These are phyloP conservation scores for Notarius quadriscutis DNA, from an alignment of 2,113 vertebrate genomes.

Conservation along the genomic window DNA sequence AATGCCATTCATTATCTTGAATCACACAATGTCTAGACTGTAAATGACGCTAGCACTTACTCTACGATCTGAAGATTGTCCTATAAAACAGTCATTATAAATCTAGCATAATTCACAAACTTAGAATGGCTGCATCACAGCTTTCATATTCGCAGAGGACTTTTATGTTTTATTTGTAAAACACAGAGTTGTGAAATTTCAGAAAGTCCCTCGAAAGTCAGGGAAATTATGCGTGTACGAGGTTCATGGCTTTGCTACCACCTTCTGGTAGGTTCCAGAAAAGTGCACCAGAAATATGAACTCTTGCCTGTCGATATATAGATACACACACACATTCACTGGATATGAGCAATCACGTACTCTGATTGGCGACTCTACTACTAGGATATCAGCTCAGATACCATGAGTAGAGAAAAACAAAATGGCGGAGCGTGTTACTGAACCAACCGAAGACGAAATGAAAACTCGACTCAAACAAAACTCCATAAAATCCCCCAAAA, in stretches of 20 bases:
- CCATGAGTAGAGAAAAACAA: no score
- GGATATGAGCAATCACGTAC: no score
- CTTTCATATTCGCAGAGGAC: slow-evolving; percentile 7
- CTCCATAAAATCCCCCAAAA: no score
- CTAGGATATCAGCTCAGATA: no score
- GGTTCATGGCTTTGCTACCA: slow-evolving; percentile 45
- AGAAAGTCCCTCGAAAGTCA: slow-evolving; percentile 39
- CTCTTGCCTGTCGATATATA: not conserved
- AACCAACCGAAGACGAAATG: no score
- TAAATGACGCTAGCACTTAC: slow-evolving; percentile 36
- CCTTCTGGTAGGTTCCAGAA: slow-evolving; percentile 33
- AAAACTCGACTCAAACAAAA: no score
- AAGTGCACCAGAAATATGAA: not conserved
- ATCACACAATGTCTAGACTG: slow-evolving; percentile 51
- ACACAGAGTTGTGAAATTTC: slow-evolving; percentile 27
- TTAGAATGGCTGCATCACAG: slow-evolving; percentile 18
- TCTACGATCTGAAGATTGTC: slow-evolving; percentile 31
- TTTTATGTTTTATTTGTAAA: slow-evolving; percentile 38
- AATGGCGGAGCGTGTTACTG: no score
- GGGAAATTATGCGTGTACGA: not conserved
- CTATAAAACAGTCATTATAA: slow-evolving; percentile 46
- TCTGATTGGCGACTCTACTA: no score
- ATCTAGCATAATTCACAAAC: slow-evolving; percentile 44
- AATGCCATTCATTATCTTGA: slow-evolving; percentile 49
- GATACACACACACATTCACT: no score